Evolutionary conservation across 2,113 vertebrate species (phyloP).

Genomic region (Callospermophilus lateralis): DNA sequence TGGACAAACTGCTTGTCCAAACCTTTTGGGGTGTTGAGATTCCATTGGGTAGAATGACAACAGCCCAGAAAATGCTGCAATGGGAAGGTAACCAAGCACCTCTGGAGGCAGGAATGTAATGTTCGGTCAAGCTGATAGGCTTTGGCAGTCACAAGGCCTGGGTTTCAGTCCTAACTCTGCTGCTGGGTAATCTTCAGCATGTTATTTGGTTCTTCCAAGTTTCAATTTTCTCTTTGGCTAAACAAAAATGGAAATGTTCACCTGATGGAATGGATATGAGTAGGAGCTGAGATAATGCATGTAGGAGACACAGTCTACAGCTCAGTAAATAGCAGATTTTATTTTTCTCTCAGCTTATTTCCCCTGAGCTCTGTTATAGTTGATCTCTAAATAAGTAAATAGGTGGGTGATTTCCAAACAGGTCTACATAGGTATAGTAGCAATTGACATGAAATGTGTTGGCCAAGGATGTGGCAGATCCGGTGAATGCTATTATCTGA

Average conservation of each 20-base stretch:
- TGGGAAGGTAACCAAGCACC: background rate
- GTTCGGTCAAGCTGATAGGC: background rate
- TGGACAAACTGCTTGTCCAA: background rate
- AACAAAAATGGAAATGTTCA: background rate
- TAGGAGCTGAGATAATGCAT: background rate
- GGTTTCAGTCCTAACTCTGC: background rate
- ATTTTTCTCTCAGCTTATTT: background rate
- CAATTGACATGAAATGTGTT: conserved; percentile 20
- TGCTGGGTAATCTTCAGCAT: background rate
- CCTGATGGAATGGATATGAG: background rate
- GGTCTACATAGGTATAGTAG: background rate
- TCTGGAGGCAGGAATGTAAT: background rate
- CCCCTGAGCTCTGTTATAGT: background rate
- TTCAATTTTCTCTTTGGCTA: background rate
- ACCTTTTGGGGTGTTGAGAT: background rate
- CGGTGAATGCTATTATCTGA: background rate
- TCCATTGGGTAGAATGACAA: background rate
- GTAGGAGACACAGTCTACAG: background rate
- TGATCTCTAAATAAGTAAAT: background rate
- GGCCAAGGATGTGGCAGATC: background rate
- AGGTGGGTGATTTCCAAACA: background rate
- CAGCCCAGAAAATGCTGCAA: too few species aligned
- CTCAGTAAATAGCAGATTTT: background rate
- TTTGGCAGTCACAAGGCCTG: background rate
- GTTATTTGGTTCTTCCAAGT: background rate